Evolutionary conservation across 2,113 vertebrate genomes (phyloP).

Genomic region (Emydocephalus ijimae): DNA sequence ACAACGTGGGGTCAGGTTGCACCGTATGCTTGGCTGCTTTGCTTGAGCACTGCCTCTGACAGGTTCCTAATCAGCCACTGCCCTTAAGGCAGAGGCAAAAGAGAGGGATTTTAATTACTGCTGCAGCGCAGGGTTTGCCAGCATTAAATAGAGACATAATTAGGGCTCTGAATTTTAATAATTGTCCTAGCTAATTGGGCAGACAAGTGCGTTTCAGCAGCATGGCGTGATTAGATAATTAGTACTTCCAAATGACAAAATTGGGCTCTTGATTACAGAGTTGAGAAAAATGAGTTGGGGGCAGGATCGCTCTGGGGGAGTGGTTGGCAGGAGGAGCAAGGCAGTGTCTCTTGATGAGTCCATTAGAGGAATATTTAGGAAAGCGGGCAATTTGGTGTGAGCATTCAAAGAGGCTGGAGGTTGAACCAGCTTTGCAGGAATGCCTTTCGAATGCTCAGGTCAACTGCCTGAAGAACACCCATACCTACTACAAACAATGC

Average conservation of each 20-base stretch:
- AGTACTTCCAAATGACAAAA: conserved; percentile 84
- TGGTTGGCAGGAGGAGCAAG: neutral
- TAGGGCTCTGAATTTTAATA: conserved; percentile 92
- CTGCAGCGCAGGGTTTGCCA: conserved; percentile 81
- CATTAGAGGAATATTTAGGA: conserved; percentile 56
- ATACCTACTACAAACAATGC: neutral
- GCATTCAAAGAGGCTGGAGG: conserved; percentile 46
- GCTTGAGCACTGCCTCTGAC: conserved; percentile 87
- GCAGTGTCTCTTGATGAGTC: conserved; percentile 56
- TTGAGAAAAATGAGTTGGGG: conserved; percentile 51
- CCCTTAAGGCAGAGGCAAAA: conserved; percentile 89
- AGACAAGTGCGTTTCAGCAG: conserved; percentile 77
- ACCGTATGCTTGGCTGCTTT: conserved; percentile 85
- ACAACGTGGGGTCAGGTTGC: conserved; percentile 96
- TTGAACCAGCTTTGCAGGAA: neutral
- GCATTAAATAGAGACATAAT: conserved; percentile 97
- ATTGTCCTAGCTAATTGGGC: conserved; percentile 95
- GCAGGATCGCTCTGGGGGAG: neutral
- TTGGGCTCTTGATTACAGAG: conserved; percentile 74
- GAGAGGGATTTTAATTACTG: conserved; percentile 91
- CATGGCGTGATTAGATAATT: conserved; percentile 82
- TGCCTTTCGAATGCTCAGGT: neutral
- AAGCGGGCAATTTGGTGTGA: conserved; percentile 60
- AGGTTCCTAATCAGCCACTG: conserved; percentile 90
- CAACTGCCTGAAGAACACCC: neutral